Conservation (phyloP, 1,140 invertebrate genomes). For the Psix sp. region DNA sequence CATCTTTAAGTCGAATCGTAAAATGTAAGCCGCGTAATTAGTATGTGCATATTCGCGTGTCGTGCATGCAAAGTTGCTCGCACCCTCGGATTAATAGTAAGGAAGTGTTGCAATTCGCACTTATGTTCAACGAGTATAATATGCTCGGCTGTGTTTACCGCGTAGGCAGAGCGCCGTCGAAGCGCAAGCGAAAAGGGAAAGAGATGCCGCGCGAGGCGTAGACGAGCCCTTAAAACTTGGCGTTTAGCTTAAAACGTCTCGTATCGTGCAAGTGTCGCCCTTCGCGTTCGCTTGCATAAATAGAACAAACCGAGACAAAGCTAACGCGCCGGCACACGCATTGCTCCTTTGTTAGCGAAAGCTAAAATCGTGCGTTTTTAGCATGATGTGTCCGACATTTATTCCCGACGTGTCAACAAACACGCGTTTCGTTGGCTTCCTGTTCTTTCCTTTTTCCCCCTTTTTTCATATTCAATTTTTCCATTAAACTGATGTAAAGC, state of each 20-base stretch:
- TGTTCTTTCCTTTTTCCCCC: not conserved
- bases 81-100: slow-evolving; percentile 52
- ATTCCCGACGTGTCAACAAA: slow-evolving; percentile 11
- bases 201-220: slow-evolving; percentile 31
- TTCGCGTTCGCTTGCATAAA: slow-evolving; percentile 64
- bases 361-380: slow-evolving; percentile 44
- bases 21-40: slow-evolving; percentile 74
- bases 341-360: slow-evolving; percentile 30
- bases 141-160: slow-evolving; percentile 42
- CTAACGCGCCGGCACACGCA: slow-evolving; percentile 21
- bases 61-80: slow-evolving; percentile 67
- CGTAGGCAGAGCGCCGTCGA: slow-evolving; percentile 47
- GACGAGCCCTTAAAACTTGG: slow-evolving; percentile 55
- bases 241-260: slow-evolving; percentile 60
- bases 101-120: slow-evolving; percentile 75
- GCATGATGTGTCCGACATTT: slow-evolving; percentile 54
- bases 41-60: slow-evolving; percentile 73
- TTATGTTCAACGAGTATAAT: slow-evolving; percentile 71
- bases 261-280: slow-evolving; percentile 69
- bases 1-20: slow-evolving; percentile 53
- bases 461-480: too few species aligned
- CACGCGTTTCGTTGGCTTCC: not conserved
- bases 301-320: slow-evolving; percentile 45
- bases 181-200: slow-evolving; percentile 45
- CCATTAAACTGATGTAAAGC: not conserved